phyloP scores from a whole-genome alignment of 2,888 invertebrate genomes.

The Sarcophaga variegata region DNA sequence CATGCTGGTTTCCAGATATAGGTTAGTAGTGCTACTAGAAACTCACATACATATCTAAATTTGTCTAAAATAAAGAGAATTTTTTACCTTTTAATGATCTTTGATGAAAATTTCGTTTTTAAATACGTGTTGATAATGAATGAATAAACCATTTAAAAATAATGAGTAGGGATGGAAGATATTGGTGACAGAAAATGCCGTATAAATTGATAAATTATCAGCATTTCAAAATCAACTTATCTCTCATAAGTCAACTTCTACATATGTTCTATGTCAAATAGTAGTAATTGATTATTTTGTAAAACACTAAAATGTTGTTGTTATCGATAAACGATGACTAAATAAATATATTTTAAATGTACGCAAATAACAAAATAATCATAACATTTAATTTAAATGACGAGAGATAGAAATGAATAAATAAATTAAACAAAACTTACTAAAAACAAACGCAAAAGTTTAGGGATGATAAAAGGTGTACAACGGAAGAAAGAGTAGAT shows the following conservation, averaged over 20 bases:
- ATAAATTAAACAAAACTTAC: slow-evolving; percentile 38
- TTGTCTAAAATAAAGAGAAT: too few relatives aligned
- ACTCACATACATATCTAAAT: too few relatives aligned
- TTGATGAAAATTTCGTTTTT: too few relatives aligned
- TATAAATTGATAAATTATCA: too few relatives aligned
- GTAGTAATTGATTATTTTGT: slow-evolving; percentile 19
- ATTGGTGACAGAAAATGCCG: too few relatives aligned
- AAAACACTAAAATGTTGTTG: background rate
- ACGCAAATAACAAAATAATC: slow-evolving; percentile 50
- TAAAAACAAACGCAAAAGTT: background rate
- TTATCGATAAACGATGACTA: background rate
- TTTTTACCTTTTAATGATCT: too few relatives aligned
- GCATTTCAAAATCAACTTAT: background rate
- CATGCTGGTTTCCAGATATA: too few relatives aligned
- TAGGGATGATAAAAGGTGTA: slow-evolving; percentile 1
- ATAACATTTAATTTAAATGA: slow-evolving; percentile 43
- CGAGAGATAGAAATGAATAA: slow-evolving; percentile 41
- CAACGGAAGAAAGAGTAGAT: background rate
- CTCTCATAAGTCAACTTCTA: background rate
- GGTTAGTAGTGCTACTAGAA: too few relatives aligned
- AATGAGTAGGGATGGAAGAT: too few relatives aligned
- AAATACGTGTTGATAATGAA: too few relatives aligned
- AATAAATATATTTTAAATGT: slow-evolving; percentile 28
- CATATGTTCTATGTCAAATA: slow-evolving; percentile 31
- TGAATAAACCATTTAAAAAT: too few relatives aligned